phyloP scores from a whole-genome alignment of 1,140 invertebrate species.

The Gerris buenoi region DNA sequence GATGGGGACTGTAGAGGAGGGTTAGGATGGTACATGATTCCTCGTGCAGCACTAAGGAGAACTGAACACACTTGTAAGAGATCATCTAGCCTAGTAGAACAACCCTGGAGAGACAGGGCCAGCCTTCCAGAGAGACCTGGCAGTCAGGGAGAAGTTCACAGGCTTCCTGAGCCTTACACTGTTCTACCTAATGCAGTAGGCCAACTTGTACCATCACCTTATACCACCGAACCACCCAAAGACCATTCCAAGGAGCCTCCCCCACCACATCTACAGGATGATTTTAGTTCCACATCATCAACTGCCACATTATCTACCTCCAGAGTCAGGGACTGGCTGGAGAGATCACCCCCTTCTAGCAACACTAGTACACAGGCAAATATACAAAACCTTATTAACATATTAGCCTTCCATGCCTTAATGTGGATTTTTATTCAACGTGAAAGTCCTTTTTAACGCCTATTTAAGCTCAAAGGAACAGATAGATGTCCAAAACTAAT shows the following conservation, averaged over 20 bases:
- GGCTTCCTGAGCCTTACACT: too few relatives aligned
- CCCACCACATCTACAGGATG: too few relatives aligned
- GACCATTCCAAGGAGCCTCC: too few relatives aligned
- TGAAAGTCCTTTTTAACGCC: too few relatives aligned
- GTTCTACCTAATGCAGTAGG: too few relatives aligned
- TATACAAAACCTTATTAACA: too few relatives aligned
- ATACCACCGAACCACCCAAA: too few relatives aligned
- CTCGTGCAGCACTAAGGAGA: not conserved
- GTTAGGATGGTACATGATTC: slow-evolving; percentile 21
- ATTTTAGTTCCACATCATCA: not conserved
- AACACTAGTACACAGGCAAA: slow-evolving; percentile 57
- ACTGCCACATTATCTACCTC: not conserved
- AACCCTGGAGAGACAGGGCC: slow-evolving; percentile 16
- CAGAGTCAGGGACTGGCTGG: slow-evolving; percentile 20
- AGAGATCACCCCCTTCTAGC: slow-evolving; percentile 34
- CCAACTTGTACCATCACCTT: too few relatives aligned
- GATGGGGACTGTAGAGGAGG: slow-evolving; percentile 16
- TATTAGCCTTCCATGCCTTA: too few relatives aligned
- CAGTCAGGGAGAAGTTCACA: not conserved
- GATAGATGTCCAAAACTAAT: too few relatives aligned
- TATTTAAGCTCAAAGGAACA: too few relatives aligned
- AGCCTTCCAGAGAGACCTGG: not conserved
- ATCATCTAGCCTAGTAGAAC: slow-evolving; percentile 13
- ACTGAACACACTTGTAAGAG: slow-evolving; percentile 2
- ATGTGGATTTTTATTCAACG: too few relatives aligned